Evolutionary conservation across 92 coral and sea anemone species (phyloP), one percentile per base, ranked within the genome.

Genomic region (Montipora capitata): DNA sequence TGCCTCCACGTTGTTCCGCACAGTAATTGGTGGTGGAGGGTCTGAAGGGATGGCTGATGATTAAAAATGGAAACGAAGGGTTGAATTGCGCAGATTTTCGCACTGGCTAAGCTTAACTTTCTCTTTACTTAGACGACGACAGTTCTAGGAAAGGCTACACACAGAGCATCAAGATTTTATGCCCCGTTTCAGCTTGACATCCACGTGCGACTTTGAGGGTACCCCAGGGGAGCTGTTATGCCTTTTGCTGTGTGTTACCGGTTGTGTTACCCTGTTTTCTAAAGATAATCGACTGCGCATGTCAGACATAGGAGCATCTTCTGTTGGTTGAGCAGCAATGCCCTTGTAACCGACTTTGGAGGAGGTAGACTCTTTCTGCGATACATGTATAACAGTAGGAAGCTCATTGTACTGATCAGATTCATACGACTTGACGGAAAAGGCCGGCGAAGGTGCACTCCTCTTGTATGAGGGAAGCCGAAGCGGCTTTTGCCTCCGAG

Each of bases 391-490:
- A 1, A 93, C 98, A 8, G 96, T 91, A 11, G 99, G 99, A 9
- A 94, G 90, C 57, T 97, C 97, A 44, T 91, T 87, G 63, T 96
- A 91, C 12, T 85, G 94, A 57, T 91, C 98, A 2, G 96, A 90
- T 54, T 96, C 99, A 56, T 74, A 48, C 4, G 99, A 97, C 45
- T 91, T 86, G 27, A 93, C 87, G 18, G 99, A 96, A 18, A 94
- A 75, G 42, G 94, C 89, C 5, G 99, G 94, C n/a, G 98, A 96
- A 35, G 90, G 86, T 40, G 86, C 92, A 18, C 76, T 16, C 72
- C 91, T 80, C 78, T 89, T 79, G 74, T 89, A 89, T 42, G 92
- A 77, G 2, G 93, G 52, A 75, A 85, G 93, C 85, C 93, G 91
- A 75, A 85, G 93, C 85, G 96, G 91, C 66, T 81, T 93, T 12